These are phyloP conservation scores for Musca vetustissima DNA, from an alignment of 1,140 invertebrate genomes.

Conservation along the genomic window DNA sequence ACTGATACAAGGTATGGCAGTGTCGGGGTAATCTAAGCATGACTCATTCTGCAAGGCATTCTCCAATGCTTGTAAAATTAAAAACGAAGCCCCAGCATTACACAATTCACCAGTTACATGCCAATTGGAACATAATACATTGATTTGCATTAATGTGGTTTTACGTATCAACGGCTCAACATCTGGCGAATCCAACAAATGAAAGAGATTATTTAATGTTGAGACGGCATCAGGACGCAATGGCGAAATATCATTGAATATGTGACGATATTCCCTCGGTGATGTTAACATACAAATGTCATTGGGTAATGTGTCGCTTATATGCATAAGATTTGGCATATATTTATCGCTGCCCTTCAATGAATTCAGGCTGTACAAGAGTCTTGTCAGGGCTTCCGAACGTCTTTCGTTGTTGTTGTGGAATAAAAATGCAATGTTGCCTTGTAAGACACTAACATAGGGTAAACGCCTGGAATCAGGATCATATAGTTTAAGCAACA, in stretches of 20 bases:
- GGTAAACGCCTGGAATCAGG: conserved; percentile 33
- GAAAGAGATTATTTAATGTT: conserved; percentile 35
- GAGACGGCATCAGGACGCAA: conserved; percentile 9
- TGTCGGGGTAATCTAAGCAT: conserved; percentile 30
- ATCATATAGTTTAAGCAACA: conserved; percentile 35
- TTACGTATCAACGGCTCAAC: conserved; percentile 39
- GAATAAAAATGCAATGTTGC: conserved; percentile 42
- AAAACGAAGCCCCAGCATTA: conserved; percentile 15
- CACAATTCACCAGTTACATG: conserved; percentile 29
- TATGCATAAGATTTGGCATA: conserved; percentile 23
- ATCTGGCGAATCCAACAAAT: conserved; percentile 37
- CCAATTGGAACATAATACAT: conserved; percentile 44
- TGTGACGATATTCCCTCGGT: conserved; percentile 28
- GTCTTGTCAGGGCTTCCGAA: conserved; percentile 31
- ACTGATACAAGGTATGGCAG: conserved; percentile 37
- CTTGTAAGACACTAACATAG: conserved; percentile 27
- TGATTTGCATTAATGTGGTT: conserved; percentile 45
- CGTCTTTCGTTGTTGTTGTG: conserved; percentile 30
- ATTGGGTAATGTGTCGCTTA: conserved; percentile 27
- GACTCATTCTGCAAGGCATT: conserved; percentile 28
- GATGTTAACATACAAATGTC: conserved; percentile 35
- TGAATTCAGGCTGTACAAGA: conserved; percentile 30
- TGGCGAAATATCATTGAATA: conserved; percentile 30
- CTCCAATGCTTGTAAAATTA: conserved; percentile 31
- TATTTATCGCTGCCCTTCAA: conserved; percentile 27